phyloP scores from a whole-genome alignment of 1,140 invertebrate species.

The Lutraria rhynchaena region DNA sequence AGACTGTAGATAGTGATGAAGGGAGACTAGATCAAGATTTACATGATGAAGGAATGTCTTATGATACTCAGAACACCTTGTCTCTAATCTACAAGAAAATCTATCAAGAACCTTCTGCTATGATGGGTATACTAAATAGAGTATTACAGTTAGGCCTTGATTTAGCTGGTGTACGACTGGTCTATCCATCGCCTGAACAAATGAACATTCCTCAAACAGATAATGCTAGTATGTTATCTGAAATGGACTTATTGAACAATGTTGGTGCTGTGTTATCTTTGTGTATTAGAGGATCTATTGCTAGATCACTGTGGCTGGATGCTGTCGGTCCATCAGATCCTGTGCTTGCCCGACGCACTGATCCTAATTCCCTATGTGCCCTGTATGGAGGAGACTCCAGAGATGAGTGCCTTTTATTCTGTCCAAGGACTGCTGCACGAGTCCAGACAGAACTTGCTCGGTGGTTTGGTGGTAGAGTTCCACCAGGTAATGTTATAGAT shows the following conservation, averaged over 20 bases:
- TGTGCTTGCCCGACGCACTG: slow-evolving; percentile 74
- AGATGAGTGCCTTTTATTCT: slow-evolving; percentile 75
- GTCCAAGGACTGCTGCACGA: slow-evolving; percentile 72
- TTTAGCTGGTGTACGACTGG: slow-evolving; percentile 70
- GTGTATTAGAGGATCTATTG: slow-evolving; percentile 76
- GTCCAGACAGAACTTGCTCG: slow-evolving; percentile 72
- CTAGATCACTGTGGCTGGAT: slow-evolving; percentile 76
- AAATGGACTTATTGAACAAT: slow-evolving; percentile 70
- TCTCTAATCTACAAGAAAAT: slow-evolving; percentile 78
- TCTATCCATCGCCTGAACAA: slow-evolving; percentile 70
- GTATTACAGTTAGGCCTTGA: slow-evolving; percentile 75
- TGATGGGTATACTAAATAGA: slow-evolving; percentile 77
- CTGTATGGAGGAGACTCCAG: slow-evolving; percentile 75
- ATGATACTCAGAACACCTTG: slow-evolving; percentile 78
- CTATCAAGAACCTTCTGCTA: slow-evolving; percentile 69
- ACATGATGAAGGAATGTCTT: slow-evolving; percentile 65
- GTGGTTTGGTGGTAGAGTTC: slow-evolving; percentile 79
- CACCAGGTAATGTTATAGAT: slow-evolving; percentile 73
- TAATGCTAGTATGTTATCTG: slow-evolving; percentile 47
- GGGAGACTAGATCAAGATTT: slow-evolving; percentile 57
- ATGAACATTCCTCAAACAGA: slow-evolving; percentile 61
- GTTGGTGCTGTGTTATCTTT: slow-evolving; percentile 77
- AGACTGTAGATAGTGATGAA: slow-evolving; percentile 78
- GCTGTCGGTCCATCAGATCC: slow-evolving; percentile 79
- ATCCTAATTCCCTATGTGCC: slow-evolving; percentile 80